Conservation (phyloP, 2,888 invertebrate species). For the Metalampra italica region DNA sequence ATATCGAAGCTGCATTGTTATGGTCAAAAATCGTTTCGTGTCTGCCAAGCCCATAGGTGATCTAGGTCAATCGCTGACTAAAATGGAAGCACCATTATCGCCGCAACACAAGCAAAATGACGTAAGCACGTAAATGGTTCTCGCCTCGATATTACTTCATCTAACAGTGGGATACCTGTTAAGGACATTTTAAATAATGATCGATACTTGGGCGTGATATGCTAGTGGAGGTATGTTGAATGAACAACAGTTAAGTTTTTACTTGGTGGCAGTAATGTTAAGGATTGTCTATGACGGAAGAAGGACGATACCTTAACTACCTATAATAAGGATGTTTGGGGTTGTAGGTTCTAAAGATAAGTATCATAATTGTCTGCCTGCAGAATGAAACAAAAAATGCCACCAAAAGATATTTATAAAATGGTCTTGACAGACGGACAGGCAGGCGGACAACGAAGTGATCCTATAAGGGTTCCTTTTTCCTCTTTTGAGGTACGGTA, state of each 20-base stretch:
- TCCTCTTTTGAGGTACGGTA: too few relatives aligned
- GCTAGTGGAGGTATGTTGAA: conserved; percentile 28
- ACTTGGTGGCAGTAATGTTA: conserved; percentile 3
- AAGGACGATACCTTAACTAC: too few relatives aligned
- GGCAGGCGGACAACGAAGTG: too few relatives aligned
- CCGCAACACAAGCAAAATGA: conserved; percentile 45
- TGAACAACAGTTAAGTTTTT: conserved; percentile 14
- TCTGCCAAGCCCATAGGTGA: conserved; percentile 51
- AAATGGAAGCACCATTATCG: conserved; percentile 65
- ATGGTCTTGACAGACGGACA: too few relatives aligned
- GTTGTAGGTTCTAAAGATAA: too few relatives aligned
- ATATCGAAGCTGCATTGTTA: conserved; percentile 33
- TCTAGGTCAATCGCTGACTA: conserved; percentile 54
- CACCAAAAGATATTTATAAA: too few relatives aligned
- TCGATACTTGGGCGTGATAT: conserved; percentile 23
- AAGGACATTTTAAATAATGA: conserved; percentile 43
- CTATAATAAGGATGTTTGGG: too few relatives aligned
- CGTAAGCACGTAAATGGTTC: conserved; percentile 52
- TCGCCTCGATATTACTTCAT: conserved; percentile 43
- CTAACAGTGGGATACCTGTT: conserved; percentile 47
- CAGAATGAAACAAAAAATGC: too few relatives aligned
- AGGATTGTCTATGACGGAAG: too few relatives aligned
- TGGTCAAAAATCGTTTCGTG: conserved; percentile 59
- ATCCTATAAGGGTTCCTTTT: too few relatives aligned
- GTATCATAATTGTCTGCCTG: too few relatives aligned